These are phyloP conservation scores for Andrena chrysosceles DNA, from an alignment of 2,888 invertebrate genomes.

Conservation along the genomic window DNA sequence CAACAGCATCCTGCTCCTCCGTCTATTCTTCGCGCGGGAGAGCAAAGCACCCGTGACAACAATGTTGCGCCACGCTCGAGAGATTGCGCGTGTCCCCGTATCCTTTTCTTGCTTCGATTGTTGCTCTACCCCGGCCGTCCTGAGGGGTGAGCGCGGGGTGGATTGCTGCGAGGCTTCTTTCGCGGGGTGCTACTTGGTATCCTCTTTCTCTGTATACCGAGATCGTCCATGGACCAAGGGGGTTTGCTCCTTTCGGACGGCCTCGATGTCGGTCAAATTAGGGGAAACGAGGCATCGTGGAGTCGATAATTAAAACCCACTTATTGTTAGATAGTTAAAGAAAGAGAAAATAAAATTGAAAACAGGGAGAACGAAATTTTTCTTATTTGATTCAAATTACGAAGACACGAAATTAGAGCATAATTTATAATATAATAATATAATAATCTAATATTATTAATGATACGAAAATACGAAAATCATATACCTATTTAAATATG, in stretches of 20 bases:
- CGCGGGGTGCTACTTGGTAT: conserved; percentile 14
- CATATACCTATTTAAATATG: too few species aligned
- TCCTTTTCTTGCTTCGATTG: conserved; percentile 57
- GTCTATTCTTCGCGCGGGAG: conserved; percentile 47
- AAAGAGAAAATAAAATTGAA: too few species aligned
- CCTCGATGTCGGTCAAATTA: background rate
- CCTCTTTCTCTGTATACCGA: conserved; percentile 38
- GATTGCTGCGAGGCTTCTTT: conserved; percentile 64
- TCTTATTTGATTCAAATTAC: too few species aligned
- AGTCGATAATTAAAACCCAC: too few species aligned
- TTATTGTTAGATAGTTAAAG: too few species aligned
- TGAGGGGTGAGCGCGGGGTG: conserved; percentile 10
- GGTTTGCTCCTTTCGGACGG: background rate
- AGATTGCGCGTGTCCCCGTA: conserved; percentile 54
- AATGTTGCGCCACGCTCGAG: conserved; percentile 59
- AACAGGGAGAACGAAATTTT: too few species aligned
- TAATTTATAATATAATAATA: too few species aligned
- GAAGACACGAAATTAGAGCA: too few species aligned
- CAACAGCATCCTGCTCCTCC: conserved; percentile 59
- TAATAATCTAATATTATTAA: too few species aligned
- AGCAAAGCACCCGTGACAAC: conserved; percentile 63
- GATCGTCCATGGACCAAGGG: conserved; percentile 18
- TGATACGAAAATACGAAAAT: too few species aligned
- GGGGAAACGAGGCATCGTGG: too few species aligned
- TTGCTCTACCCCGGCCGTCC: conserved; percentile 11